Evolutionary conservation across 1,140 invertebrate genomes (phyloP).

Genomic region (Euschistus heros): DNA sequence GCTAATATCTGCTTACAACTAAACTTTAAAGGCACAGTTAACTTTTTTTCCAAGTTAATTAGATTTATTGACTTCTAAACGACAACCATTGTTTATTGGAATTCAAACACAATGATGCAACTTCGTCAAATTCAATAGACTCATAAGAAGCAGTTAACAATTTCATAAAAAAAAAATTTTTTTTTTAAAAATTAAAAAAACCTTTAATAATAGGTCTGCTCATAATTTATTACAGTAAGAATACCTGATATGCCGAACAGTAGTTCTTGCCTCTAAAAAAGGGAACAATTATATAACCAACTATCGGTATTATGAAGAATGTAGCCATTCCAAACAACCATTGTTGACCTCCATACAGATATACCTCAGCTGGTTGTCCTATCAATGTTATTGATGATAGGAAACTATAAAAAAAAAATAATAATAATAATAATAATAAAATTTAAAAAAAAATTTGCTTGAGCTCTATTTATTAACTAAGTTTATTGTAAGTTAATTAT

Average conservation of each 20-base stretch:
- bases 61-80: no score
- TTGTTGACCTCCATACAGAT: constrained; percentile 39
- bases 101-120: no score
- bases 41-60: no score
- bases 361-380: constrained; percentile 47
- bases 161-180: no score
- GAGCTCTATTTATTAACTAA: not conserved
- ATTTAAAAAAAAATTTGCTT: not conserved
- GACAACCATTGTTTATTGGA: no score
- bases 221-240: not conserved
- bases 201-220: no score
- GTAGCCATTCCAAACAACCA: constrained; percentile 36
- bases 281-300: constrained; percentile 45
- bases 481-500: not conserved
- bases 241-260: constrained; percentile 33
- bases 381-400: constrained; percentile 48
- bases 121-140: no score
- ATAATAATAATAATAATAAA: not conserved
- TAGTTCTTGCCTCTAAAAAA: constrained; percentile 41
- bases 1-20: no score
- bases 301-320: constrained; percentile 38
- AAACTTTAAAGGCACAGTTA: no score
- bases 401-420: constrained; percentile 37
- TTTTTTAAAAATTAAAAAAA: no score
- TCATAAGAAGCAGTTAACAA: no score